Conservation (phyloP, 1,140 invertebrate species). For the Apis cerana region DNA sequence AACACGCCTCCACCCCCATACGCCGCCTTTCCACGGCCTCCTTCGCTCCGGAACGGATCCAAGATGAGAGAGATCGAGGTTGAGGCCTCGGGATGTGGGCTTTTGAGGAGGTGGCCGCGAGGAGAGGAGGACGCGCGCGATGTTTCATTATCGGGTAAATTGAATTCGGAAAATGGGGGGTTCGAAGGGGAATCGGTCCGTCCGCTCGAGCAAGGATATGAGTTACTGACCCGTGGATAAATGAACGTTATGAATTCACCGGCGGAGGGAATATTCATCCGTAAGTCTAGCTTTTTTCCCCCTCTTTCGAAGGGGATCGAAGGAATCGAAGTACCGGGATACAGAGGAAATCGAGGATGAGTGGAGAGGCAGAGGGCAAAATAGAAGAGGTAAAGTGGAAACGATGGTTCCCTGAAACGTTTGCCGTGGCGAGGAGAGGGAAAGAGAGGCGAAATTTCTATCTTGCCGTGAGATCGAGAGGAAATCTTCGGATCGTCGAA, state of each 20-base stretch:
- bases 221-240: slow-evolving; percentile 68
- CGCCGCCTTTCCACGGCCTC: slow-evolving; percentile 16
- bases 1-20: slow-evolving; percentile 45
- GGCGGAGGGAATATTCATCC: slow-evolving; percentile 60
- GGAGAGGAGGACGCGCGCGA: slow-evolving; percentile 1
- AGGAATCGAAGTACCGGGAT: slow-evolving; percentile 48
- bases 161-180: slow-evolving; percentile 6
- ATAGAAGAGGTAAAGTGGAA: slow-evolving; percentile 46
- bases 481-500: slow-evolving; percentile 64
- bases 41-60: slow-evolving; percentile 5
- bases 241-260: slow-evolving; percentile 69
- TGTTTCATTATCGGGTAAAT: slow-evolving; percentile 33
- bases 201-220: slow-evolving; percentile 49
- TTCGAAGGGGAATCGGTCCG: neutral
- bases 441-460: slow-evolving; percentile 46
- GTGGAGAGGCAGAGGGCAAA: slow-evolving; percentile 27
- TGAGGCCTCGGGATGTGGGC: slow-evolving; percentile 44
- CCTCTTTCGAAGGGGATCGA: no score
- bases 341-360: slow-evolving; percentile 65
- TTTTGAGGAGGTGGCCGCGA: slow-evolving; percentile 53
- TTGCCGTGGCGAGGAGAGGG: neutral
- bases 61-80: slow-evolving; percentile 60
- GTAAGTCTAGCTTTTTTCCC: neutral
- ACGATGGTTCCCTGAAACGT: slow-evolving; percentile 24
- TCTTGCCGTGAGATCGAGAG: slow-evolving; percentile 60